These are phyloP conservation scores for Molossus molossus DNA, from an alignment of 2,797 vertebrate species.

Conservation along the genomic window DNA sequence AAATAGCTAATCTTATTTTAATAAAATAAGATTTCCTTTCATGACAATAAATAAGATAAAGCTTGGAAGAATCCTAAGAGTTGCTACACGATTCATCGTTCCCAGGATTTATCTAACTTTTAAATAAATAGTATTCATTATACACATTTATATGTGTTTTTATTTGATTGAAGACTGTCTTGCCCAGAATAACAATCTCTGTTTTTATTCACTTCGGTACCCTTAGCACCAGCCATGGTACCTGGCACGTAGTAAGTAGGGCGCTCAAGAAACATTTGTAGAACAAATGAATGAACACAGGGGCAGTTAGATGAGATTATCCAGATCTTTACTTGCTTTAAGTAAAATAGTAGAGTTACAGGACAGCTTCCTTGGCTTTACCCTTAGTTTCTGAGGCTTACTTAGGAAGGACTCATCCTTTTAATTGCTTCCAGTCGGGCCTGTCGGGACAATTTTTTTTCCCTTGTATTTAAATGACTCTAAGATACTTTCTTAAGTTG, in stretches of 20 bases:
- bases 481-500: background rate
- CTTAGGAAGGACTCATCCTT: background rate
- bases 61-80: background rate
- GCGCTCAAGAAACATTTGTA: background rate
- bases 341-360: background rate
- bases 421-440: background rate
- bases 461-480: background rate
- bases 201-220: background rate
- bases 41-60: background rate
- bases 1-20: conserved; percentile 3
- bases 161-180: background rate
- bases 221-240: background rate
- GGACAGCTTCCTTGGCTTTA: background rate
- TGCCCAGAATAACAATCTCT: background rate
- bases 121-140: background rate
- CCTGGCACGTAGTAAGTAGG: background rate
- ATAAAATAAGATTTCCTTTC: background rate
- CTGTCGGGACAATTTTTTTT: background rate
- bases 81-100: background rate
- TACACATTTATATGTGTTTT: background rate
- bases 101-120: background rate
- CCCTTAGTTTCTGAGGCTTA: conserved; percentile 6
- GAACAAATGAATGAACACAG: background rate
- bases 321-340: too few relatives aligned
- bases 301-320: background rate